phyloP scores from a whole-genome alignment of 2,888 invertebrate genomes.

The Epirrhoe alternata region DNA sequence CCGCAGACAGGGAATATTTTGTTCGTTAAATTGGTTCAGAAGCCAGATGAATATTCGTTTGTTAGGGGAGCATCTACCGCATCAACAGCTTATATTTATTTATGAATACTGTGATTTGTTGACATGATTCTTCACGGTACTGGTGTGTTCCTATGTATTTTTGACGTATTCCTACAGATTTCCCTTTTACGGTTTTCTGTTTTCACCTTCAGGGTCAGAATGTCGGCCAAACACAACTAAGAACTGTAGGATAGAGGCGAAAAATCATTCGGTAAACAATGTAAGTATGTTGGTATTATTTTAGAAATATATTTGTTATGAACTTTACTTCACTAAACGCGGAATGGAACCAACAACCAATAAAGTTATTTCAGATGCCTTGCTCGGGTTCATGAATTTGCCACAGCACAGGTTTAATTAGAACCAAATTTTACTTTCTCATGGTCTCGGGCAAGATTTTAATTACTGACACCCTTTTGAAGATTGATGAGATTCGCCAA shows the following conservation, averaged over 20 bases:
- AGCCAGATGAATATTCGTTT: slow-evolving; percentile 18
- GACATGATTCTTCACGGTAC: neutral
- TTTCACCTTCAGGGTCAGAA: no score
- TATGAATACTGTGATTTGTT: no score
- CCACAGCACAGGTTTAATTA: slow-evolving; percentile 40
- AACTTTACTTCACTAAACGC: no score
- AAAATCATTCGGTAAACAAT: no score
- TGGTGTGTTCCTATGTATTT: no score
- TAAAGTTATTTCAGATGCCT: slow-evolving; percentile 4
- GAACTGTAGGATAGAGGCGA: no score
- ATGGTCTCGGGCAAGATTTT: slow-evolving; percentile 43
- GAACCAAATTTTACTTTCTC: slow-evolving; percentile 37
- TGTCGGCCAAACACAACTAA: no score
- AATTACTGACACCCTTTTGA: slow-evolving; percentile 49
- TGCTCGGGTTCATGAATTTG: slow-evolving; percentile 20
- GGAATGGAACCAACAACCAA: no score
- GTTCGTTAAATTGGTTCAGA: slow-evolving; percentile 27
- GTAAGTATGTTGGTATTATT: no score
- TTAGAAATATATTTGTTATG: no score
- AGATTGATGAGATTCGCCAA: slow-evolving; percentile 53
- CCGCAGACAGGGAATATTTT: slow-evolving; percentile 27
- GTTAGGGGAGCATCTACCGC: slow-evolving; percentile 2
- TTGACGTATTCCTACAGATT: no score
- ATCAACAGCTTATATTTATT: slow-evolving; percentile 1
- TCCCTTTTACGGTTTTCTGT: no score